These are phyloP conservation scores for Etia nguti DNA, from an alignment of 2,113 vertebrate species.

Conservation along the genomic window DNA sequence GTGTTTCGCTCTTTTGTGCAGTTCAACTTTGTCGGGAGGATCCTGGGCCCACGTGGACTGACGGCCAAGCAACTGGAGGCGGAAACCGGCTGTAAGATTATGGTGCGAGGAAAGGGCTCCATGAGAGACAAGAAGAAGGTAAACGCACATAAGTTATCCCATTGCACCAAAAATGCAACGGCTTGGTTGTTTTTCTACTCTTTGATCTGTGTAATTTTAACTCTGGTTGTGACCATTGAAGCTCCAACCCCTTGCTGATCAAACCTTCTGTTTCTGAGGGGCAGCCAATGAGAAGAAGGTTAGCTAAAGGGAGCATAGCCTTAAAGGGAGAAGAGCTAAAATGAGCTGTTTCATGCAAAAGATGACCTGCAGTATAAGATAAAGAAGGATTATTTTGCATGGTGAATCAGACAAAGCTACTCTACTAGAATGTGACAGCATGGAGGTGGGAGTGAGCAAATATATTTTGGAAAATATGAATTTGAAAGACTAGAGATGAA, in stretches of 20 bases:
- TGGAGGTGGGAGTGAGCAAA: neutral
- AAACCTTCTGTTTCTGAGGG: neutral
- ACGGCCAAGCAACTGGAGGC: conserved; percentile 98
- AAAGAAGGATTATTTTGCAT: neutral
- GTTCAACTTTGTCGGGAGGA: conserved; percentile 99
- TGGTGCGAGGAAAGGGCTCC: conserved; percentile 98
- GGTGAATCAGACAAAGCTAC: neutral
- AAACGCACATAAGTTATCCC: neutral
- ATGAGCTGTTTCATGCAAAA: neutral
- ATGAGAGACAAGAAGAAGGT: conserved; percentile 99
- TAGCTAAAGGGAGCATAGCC: neutral
- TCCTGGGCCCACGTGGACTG: conserved; percentile 95
- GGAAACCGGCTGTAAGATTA: conserved; percentile 99
- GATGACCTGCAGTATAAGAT: neutral
- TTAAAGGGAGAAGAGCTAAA: neutral
- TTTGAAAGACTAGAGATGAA: neutral
- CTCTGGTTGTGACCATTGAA: neutral
- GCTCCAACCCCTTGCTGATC: neutral
- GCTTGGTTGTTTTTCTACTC: neutral
- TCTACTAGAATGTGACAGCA: neutral
- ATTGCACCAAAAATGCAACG: neutral
- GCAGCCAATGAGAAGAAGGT: neutral
- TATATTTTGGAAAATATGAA: neutral
- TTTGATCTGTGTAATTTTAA: neutral
- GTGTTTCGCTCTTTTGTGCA: conserved; percentile 45